Base-by-base conservation (phyloP, 2,113 vertebrate genomes). In the Prochilodus magdalenae region DNA sequence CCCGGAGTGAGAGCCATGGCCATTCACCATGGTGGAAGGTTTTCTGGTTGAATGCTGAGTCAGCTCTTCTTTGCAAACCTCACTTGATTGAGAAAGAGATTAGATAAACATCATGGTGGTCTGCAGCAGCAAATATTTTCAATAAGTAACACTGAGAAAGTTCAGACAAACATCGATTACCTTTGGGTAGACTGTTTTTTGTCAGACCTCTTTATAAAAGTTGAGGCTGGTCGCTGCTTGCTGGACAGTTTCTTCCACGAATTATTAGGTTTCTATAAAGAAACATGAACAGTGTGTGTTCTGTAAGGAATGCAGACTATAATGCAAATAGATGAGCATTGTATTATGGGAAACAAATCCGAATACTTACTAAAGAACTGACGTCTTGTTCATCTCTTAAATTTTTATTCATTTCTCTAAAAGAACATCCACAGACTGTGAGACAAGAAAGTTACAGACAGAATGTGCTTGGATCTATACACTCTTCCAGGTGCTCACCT, bases 341-440 rank as follows among this genome's bases (percentile, higher is more conserved):
- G 0, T 12, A 18, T 47, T 10, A 62, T 62, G 13, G 33, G 10
- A 79, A 36, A 16, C n/a, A 29, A 51, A 73, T 33, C 11, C 0
- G 1, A 36, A 16, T 5, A 89, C 91, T 89, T 84, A 95, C 94
- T 29, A 91, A 83, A 40, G 94, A 93, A 89, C 86, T 87, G 55
- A 96, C 90, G 86, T 99, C 96, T 60, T 86, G 89, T 86, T 98
- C 96, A 73, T 98, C 97, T 86, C 91, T 95, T 73, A 99, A 92
- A 82, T 96, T 93, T 82, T 97, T 98, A 91, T 98, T 98, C 90
- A 96, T 98, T 92, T 98, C 97, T 92, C 97, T 99, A 87, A 2
- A 87, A 83, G 71, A 62, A 80, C 1, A 80, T 8, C 67, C 4
- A 69, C 59, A 40, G 12, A 76, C 40, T 20, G 15, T 65, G 15